A percentile compares a stretch with the other conserved stretches of the same genome.
Conservation (phyloP, 2,113 vertebrate species). For the Gambusia holbrooki region DNA sequence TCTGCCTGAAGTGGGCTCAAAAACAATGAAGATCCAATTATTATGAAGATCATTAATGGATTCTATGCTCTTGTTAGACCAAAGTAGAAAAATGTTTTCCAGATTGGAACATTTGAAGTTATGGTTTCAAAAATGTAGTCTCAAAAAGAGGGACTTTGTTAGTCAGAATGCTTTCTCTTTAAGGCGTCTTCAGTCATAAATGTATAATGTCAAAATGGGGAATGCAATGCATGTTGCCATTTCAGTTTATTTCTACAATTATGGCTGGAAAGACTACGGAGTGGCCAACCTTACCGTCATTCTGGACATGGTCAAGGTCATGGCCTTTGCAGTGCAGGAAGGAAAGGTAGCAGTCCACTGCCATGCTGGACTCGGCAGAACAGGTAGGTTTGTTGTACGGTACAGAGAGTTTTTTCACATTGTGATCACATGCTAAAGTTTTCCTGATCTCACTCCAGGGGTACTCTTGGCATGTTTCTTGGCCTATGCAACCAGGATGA, state of each 20-base stretch:
- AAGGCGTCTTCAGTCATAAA: background rate
- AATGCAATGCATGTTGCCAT: slow-evolving; percentile 16
- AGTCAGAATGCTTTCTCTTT: background rate
- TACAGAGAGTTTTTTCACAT: background rate
- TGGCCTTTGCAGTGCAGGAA: slow-evolving; percentile 92
- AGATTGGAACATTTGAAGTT: background rate
- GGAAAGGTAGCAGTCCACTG: slow-evolving; percentile 92
- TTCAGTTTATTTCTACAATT: slow-evolving; percentile 97
- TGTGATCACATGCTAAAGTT: background rate
- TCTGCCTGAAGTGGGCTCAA: background rate
- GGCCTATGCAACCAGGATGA: slow-evolving; percentile 91
- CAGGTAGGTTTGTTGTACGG: slow-evolving; percentile 80
- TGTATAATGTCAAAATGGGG: background rate
- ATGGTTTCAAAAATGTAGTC: background rate
- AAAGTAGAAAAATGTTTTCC: background rate
- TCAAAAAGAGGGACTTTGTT: background rate
- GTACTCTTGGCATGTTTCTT: slow-evolving; percentile 94
- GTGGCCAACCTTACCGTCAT: slow-evolving; percentile 88
- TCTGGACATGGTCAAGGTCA: slow-evolving; percentile 94
- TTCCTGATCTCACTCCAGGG: slow-evolving; percentile 73
- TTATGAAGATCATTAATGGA: background rate
- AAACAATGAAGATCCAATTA: background rate
- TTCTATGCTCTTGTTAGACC: no score
- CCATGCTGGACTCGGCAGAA: slow-evolving; percentile 92
- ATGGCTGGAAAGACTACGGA: slow-evolving; percentile 93